Evolutionary conservation across 2,797 vertebrate genomes (phyloP), one percentile per base, ranked within the genome.

Genomic region (Hyperoplus lanceolatus): DNA sequence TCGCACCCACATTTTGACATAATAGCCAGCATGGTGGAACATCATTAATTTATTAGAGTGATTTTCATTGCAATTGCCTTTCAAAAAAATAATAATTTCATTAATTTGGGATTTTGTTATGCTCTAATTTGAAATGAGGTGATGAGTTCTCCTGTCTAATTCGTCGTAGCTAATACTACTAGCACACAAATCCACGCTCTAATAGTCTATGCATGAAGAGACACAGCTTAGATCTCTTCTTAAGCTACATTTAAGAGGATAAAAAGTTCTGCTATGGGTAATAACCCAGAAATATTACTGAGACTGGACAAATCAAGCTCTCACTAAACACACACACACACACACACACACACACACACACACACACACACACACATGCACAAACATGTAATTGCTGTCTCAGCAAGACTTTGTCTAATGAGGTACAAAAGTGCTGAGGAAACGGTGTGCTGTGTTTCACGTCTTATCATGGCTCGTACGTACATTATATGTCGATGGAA

Each of bases 341-440:
- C 29, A 75, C 39, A 80, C 46, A 48, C 48, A 9, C 42, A 72
- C 15, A 55, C 60, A 71, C 36, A 29, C 14, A 38, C n/a, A 7
- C 2, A 41, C 12, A 59, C 6, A 57, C 1, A 0, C 46, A 58
- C 56, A 63, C 48, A 53, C 49, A 67, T 5, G 36, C 54, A 51
- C 62, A 77, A 59, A 43, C 61, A 54, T 60, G 72, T 64, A 69
- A 65, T 64, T 71, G 80, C 82, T 81, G 65, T 16, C 61, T 87
- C 82, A 83, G 84, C 84, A 85, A 42, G 46, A 67, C 66, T 79
- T 77, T 76, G 71, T 84, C 62, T 77, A 84, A 76, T 61, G 63
- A 70, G 80, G 71, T 54, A 45, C 62, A 58, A 71, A 88, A 81
- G 29, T 80, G 83, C 78, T 83, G 86, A 88, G 75, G 64, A 75